phyloP scores from a whole-genome alignment of 2,113 vertebrate species.

The Oreocharis arfaki region DNA sequence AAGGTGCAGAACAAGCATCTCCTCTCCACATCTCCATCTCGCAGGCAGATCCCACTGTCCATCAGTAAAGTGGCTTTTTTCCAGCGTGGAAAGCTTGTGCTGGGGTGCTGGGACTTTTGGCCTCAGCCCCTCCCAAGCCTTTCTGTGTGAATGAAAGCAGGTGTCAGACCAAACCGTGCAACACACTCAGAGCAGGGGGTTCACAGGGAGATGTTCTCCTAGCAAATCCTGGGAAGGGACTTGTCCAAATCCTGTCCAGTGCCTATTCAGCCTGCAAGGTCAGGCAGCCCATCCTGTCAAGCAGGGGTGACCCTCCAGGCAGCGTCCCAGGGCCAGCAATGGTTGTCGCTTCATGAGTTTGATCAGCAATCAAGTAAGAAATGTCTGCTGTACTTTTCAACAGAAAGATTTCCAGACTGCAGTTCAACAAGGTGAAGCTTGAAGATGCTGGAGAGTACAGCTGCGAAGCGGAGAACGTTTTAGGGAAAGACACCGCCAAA shows the following conservation, averaged over 20 bases:
- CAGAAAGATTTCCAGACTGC: conserved; percentile 96
- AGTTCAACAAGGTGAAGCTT: conserved; percentile 90
- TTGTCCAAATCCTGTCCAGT: background rate
- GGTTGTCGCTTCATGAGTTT: background rate
- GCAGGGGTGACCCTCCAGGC: background rate
- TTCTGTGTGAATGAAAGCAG: background rate
- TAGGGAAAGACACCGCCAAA: conserved; percentile 87
- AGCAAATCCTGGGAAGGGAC: background rate
- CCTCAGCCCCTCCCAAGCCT: background rate
- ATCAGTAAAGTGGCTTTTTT: background rate
- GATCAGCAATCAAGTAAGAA: conserved; percentile 32
- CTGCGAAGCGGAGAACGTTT: conserved; percentile 91
- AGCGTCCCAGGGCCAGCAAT: background rate
- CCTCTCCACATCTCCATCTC: background rate
- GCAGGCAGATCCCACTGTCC: background rate
- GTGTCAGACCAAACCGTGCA: background rate
- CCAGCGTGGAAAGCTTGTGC: background rate
- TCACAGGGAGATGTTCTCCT: background rate
- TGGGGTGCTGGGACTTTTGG: background rate
- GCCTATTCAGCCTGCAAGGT: background rate
- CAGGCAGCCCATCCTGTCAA: background rate
- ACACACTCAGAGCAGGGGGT: background rate
- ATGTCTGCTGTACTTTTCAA: conserved; percentile 65
- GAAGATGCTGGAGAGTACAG: conserved; percentile 96
- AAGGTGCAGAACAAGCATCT: background rate